These are phyloP conservation scores for Argyresthia albistria DNA, from an alignment of 2,888 invertebrate species.

Conservation along the genomic window DNA sequence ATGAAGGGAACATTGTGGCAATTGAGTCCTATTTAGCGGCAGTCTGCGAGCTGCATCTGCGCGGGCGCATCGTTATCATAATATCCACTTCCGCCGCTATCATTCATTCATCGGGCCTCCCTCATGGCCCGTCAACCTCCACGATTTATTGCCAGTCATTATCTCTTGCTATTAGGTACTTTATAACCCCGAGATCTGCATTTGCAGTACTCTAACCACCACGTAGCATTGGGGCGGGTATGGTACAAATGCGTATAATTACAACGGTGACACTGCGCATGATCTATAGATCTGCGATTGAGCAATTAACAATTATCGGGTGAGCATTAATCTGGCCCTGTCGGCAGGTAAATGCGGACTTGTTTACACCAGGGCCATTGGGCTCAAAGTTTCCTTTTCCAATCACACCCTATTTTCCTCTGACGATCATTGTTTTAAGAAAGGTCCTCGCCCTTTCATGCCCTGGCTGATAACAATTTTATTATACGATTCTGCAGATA, in stretches of 20 bases:
- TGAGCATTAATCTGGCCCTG: conserved; percentile 31
- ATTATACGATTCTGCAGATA: no score
- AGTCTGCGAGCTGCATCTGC: background rate
- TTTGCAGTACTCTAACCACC: background rate
- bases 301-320: conserved; percentile 25
- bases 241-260: conserved; percentile 7
- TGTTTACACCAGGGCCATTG: no score
- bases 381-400: no score
- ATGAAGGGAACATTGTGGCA: conserved; percentile 21
- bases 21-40: conserved; percentile 14
- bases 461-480: no score
- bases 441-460: no score
- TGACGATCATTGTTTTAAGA: no score
- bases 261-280: conserved; percentile 20
- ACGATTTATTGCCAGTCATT: conserved; percentile 45
- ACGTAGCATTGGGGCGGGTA: conserved; percentile 7
- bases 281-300: conserved; percentile 24
- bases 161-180: conserved; percentile 32
- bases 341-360: conserved; percentile 11
- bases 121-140: conserved; percentile 26
- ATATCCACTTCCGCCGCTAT: conserved; percentile 47
- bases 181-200: conserved; percentile 24
- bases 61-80: conserved; percentile 27
- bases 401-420: no score
- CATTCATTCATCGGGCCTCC: conserved; percentile 19